A percentile compares a stretch with the other conserved stretches of the same genome.
Evolutionary conservation across 2,888 invertebrate species (phyloP).

Genomic region (Rambutsinella grinnellia): DNA sequence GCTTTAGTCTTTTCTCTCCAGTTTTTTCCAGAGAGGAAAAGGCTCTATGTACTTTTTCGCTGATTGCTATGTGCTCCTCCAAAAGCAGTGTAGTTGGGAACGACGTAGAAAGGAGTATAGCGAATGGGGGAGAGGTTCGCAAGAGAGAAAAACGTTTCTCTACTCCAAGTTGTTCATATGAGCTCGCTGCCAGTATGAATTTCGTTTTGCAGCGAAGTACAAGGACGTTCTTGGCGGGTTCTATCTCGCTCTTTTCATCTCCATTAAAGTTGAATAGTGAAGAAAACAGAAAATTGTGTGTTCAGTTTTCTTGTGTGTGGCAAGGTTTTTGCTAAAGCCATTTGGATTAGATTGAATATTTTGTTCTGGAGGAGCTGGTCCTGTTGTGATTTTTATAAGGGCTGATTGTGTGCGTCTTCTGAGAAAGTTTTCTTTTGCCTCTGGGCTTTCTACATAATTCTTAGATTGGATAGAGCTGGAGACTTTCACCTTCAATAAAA

Average conservation of each 20-base stretch:
- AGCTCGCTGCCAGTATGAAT: constrained; percentile 39
- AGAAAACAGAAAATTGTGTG: background rate
- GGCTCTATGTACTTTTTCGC: background rate
- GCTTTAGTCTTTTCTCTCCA: no score
- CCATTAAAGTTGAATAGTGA: background rate
- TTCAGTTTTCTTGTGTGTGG: no score
- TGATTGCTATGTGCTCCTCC: background rate
- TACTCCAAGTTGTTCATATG: constrained; percentile 30
- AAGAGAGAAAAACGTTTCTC: background rate
- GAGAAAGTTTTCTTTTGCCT: no score
- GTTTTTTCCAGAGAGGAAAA: background rate
- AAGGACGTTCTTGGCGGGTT: constrained; percentile 4
- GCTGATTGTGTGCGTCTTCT: no score
- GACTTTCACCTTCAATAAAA: background rate
- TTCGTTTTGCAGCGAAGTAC: constrained; percentile 32
- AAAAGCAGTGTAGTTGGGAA: background rate
- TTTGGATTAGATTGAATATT: background rate
- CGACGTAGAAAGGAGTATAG: background rate
- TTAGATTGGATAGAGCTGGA: no score
- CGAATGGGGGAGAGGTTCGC: background rate
- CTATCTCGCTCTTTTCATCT: background rate
- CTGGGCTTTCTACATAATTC: background rate
- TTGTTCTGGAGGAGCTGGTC: no score
- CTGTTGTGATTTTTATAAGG: background rate
- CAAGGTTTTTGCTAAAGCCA: no score